These are phyloP conservation scores for Nannobrachium achirus DNA, from an alignment of 2,113 vertebrate genomes.

Conservation along the genomic window DNA sequence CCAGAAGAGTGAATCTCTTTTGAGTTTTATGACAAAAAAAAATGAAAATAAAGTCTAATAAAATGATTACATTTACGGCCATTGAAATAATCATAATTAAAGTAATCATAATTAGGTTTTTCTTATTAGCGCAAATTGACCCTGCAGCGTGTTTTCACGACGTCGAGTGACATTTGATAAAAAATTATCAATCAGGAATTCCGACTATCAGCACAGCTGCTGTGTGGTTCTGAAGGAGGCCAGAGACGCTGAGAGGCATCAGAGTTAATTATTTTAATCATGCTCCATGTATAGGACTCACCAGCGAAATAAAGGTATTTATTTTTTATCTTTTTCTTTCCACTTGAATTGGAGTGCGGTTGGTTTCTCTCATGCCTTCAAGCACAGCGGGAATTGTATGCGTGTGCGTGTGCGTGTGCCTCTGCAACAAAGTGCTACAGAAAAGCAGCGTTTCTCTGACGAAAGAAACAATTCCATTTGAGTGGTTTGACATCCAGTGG, in stretches of 20 bases:
- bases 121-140: neutral
- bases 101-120: neutral
- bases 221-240: constrained; percentile 1
- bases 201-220: constrained; percentile 13
- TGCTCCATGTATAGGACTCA: no score
- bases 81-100: no score
- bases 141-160: neutral
- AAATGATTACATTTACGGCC: no score
- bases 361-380: no score
- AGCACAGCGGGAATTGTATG: no score
- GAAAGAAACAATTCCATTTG: neutral
- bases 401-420: neutral
- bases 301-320: no score
- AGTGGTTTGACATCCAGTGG: no score
- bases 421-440: neutral
- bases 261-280: neutral
- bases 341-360: no score
- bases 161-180: neutral
- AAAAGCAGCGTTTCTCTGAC: constrained; percentile 4
- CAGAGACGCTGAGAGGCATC: neutral
- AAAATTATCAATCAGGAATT: constrained; percentile 28
- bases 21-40: no score
- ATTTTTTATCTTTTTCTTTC: no score
- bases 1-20: neutral
- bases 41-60: no score